Evolutionary conservation across 2,797 vertebrate genomes (phyloP).

Genomic region (Acanthis flammea): DNA sequence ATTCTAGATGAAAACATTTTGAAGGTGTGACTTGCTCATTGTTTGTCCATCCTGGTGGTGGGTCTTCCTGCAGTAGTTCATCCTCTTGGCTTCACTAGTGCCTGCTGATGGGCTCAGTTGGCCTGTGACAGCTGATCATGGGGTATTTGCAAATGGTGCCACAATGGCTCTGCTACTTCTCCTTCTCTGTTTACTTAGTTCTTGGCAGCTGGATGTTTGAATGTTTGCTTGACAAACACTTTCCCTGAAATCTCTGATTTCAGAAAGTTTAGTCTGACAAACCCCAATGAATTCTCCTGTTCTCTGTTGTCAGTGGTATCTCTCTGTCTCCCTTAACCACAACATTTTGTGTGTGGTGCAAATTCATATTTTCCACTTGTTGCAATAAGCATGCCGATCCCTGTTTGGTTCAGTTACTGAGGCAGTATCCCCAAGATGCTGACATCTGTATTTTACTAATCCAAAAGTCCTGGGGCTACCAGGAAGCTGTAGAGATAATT

Average conservation of each 20-base stretch:
- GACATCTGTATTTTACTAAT: slow-evolving; percentile 12
- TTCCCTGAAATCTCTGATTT: slow-evolving; percentile 41
- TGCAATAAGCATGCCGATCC: background rate
- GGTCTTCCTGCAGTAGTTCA: background rate
- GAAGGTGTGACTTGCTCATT: background rate
- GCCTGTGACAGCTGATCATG: background rate
- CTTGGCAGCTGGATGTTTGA: slow-evolving; percentile 15
- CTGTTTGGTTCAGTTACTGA: background rate
- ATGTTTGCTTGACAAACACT: slow-evolving; percentile 59
- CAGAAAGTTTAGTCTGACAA: slow-evolving; percentile 46
- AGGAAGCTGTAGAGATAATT: slow-evolving; percentile 5
- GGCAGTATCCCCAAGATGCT: background rate
- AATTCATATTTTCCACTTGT: background rate
- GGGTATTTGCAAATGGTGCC: background rate
- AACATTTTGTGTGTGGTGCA: slow-evolving; percentile 35
- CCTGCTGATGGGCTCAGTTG: background rate
- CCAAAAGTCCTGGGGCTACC: slow-evolving; percentile 47
- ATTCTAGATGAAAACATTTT: background rate
- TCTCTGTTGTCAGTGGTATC: slow-evolving; percentile 26
- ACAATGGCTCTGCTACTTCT: background rate
- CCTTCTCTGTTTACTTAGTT: slow-evolving; percentile 21
- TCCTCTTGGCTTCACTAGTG: background rate
- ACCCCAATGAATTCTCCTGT: slow-evolving; percentile 7
- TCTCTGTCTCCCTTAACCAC: slow-evolving; percentile 22
- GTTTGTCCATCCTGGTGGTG: background rate